Conservation (phyloP, 2,113 vertebrate genomes). For the Callipepla californica region DNA sequence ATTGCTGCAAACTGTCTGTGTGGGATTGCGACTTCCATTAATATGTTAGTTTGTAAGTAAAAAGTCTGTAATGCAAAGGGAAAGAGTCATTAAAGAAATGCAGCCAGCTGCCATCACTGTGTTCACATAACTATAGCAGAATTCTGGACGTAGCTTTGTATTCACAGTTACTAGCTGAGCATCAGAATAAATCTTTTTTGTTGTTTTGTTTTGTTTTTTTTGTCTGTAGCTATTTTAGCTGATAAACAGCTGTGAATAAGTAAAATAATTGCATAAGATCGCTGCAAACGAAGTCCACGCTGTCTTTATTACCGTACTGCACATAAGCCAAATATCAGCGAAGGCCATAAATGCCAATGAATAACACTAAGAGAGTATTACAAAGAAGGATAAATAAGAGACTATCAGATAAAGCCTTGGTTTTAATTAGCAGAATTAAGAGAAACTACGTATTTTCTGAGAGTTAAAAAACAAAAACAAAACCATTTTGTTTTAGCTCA, state of each 20-base stretch:
- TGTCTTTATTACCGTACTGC: not conserved
- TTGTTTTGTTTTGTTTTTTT: too few species aligned
- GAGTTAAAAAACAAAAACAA: not conserved
- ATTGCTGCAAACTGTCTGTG: too few species aligned
- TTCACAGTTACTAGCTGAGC: too few species aligned
- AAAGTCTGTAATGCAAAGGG: too few species aligned
- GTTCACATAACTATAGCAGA: too few species aligned
- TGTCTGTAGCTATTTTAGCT: not conserved
- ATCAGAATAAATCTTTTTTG: too few species aligned
- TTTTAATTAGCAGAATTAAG: slow-evolving; percentile 7
- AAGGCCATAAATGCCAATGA: not conserved
- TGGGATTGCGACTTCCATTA: too few species aligned
- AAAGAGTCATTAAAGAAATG: too few species aligned
- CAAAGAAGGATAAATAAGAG: not conserved
- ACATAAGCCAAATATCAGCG: not conserved
- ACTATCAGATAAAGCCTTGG: not conserved
- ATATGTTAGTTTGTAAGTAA: too few species aligned
- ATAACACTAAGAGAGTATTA: not conserved
- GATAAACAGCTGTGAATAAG: not conserved
- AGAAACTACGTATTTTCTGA: not conserved
- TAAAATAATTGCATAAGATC: not conserved
- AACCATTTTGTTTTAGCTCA: not conserved
- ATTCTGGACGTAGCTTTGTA: too few species aligned
- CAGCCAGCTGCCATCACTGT: too few species aligned
- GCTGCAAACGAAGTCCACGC: not conserved